Evolutionary conservation across 2,888 invertebrate species (phyloP), one percentile per base, ranked within the genome.

Genomic region (Drosophila mettleri): DNA sequence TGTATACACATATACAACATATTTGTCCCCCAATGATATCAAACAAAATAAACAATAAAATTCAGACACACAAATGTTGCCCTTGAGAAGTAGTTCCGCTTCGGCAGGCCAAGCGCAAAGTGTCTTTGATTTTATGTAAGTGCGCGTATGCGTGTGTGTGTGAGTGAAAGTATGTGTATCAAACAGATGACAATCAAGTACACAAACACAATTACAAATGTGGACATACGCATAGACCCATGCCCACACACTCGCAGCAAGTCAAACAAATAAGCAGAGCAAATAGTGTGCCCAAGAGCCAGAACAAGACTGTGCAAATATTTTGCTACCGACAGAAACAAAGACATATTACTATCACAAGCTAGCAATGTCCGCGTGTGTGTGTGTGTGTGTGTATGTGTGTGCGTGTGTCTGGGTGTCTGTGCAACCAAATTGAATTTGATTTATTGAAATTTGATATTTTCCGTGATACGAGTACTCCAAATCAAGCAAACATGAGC

Each of bases 401-500:
- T 63, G 36, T 62, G 43, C 38, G 33, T 53, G 34, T 71, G 55
- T 63, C 57, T 57, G 63, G 65, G 61, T 62, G 48, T 73, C 55
- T 75, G 59, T 84, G 62, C 64, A 77, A 70, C 78, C 81, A 90
- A 90, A 90, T 90, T 90, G 84, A 90, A 90, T 90, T 90, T 90
- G 90, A 90, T 90, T 90, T 90, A 90, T 90, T 90, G 90, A 90
- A 90, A 90, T 90, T 89, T 90, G 89, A 90, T 90, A 88, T 88
- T 80, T 86, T 86, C 87, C 78, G 79, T 85, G 88, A 87, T 87
- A 87, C 78, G 78, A 84, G 85, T 74, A 74, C 70, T 77, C 88
- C 78, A 87, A 85, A 88, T 85, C 86, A 86, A 86, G 88, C 80
- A 88, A 78, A 88, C 85, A 78, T 67, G 75, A 84, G 68, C 69